Conservation (phyloP, 2,797 vertebrate species). For the Podarcis siculus region DNA sequence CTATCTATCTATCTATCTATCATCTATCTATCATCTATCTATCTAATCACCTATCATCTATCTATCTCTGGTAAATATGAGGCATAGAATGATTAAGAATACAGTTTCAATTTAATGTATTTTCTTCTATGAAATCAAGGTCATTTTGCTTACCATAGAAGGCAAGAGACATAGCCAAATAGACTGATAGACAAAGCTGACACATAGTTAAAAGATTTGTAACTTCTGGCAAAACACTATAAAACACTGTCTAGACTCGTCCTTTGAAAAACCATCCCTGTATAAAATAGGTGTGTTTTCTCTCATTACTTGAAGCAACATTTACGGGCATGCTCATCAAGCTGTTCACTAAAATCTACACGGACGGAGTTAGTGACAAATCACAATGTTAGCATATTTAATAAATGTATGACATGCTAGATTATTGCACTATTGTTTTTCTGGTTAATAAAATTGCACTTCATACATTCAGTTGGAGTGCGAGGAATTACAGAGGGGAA, state of each 20-base stretch:
- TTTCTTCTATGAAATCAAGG: conserved; percentile 23
- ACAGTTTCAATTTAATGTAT: neutral
- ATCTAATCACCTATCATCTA: too few relatives aligned
- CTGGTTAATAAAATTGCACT: neutral
- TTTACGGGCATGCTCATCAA: conserved; percentile 46
- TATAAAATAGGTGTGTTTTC: conserved; percentile 27
- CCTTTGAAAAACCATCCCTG: neutral
- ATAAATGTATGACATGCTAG: conserved; percentile 50
- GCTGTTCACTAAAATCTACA: conserved; percentile 38
- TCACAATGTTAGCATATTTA: conserved; percentile 36
- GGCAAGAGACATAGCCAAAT: neutral
- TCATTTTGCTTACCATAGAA: conserved; percentile 10
- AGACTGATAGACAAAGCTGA: conserved; percentile 6
- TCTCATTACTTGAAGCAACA: conserved; percentile 44
- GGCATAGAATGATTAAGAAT: neutral
- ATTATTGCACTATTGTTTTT: conserved; percentile 1
- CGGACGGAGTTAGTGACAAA: conserved; percentile 39
- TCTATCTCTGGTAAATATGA: too few relatives aligned
- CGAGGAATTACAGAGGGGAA: neutral
- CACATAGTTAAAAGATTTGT: conserved; percentile 23
- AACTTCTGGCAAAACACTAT: conserved; percentile 51
- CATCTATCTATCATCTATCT: too few relatives aligned
- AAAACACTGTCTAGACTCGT: conserved; percentile 50
- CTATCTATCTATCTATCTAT: too few relatives aligned
- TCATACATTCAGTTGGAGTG: neutral